These are phyloP conservation scores for Sceliomorpha sp. DNA, from an alignment of 2,888 invertebrate species.

Conservation along the genomic window DNA sequence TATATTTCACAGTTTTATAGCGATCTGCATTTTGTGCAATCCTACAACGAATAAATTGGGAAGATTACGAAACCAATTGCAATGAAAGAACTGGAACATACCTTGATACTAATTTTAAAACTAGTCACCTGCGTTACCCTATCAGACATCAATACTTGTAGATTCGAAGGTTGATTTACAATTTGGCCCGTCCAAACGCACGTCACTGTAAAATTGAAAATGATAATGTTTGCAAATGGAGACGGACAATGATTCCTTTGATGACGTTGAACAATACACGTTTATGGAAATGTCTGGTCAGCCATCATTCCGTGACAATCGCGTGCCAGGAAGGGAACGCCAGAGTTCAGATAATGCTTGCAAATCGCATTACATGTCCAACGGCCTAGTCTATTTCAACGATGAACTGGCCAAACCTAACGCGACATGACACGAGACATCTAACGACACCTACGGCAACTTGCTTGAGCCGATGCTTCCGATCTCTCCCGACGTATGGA, in stretches of 20 bases:
- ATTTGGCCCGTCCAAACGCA: too few species aligned
- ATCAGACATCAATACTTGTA: too few species aligned
- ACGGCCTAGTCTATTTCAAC: conserved; percentile 48
- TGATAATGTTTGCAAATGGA: conserved; percentile 33
- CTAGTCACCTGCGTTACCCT: too few species aligned
- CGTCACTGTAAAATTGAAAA: too few species aligned
- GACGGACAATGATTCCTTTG: conserved; percentile 67
- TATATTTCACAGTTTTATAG: too few species aligned
- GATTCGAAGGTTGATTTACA: too few species aligned
- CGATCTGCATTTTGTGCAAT: too few species aligned
- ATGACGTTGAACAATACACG: conserved; percentile 61
- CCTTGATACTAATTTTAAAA: too few species aligned
- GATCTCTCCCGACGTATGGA: conserved; percentile 42
- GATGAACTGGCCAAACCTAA: conserved; percentile 44
- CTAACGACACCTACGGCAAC: conserved; percentile 43
- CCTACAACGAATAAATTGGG: too few species aligned
- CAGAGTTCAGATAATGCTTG: conserved; percentile 76
- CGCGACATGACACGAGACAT: conserved; percentile 48
- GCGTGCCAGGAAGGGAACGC: conserved; percentile 40
- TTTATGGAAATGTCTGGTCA: conserved; percentile 74
- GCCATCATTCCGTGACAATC: conserved; percentile 48
- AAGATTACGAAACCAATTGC: too few species aligned
- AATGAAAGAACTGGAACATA: too few species aligned
- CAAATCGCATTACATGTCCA: conserved; percentile 77
- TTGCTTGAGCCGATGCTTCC: conserved; percentile 42